These are phyloP conservation scores for Heliothis peltigera DNA, from an alignment of 2,888 invertebrate species.

Conservation along the genomic window DNA sequence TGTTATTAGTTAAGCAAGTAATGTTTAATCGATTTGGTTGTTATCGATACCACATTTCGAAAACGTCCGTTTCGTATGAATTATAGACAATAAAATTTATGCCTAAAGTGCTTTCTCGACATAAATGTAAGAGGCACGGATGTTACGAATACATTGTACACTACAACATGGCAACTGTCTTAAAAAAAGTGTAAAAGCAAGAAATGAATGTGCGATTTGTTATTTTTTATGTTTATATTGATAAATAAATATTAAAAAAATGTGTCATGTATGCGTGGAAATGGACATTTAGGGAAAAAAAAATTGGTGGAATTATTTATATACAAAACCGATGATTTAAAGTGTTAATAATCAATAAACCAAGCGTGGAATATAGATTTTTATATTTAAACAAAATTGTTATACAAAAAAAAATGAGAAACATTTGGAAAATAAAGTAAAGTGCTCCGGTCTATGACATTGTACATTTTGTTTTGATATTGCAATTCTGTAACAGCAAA, in stretches of 20 bases:
- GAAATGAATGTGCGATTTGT: conserved; percentile 79
- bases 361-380: conserved; percentile 61
- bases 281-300: conserved; percentile 70
- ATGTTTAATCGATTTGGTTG: conserved; percentile 37
- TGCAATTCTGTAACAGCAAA: conserved; percentile 73
- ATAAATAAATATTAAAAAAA: conserved; percentile 72
- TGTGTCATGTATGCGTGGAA: conserved; percentile 73
- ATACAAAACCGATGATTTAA: conserved; percentile 64
- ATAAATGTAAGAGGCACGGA: conserved; percentile 41
- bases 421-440: conserved; percentile 53
- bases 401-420: conserved; percentile 65
- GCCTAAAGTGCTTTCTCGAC: conserved; percentile 60
- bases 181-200: conserved; percentile 71
- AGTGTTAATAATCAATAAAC: conserved; percentile 71
- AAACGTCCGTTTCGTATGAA: conserved; percentile 45
- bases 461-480: conserved; percentile 69
- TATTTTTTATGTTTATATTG: conserved; percentile 88
- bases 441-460: conserved; percentile 49
- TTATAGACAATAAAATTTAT: conserved; percentile 63
- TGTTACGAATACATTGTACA: conserved; percentile 47
- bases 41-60: conserved; percentile 45
- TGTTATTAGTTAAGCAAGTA: conserved; percentile 53
- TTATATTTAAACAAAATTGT: conserved; percentile 63
- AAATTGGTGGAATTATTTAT: conserved; percentile 73
- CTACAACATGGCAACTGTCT: conserved; percentile 75